Percentiles rank a stretch among this genome's conserved stretches.
phyloP scores from a whole-genome alignment of 2,888 invertebrate genomes.

The Rhagophthalmus giganteus region DNA sequence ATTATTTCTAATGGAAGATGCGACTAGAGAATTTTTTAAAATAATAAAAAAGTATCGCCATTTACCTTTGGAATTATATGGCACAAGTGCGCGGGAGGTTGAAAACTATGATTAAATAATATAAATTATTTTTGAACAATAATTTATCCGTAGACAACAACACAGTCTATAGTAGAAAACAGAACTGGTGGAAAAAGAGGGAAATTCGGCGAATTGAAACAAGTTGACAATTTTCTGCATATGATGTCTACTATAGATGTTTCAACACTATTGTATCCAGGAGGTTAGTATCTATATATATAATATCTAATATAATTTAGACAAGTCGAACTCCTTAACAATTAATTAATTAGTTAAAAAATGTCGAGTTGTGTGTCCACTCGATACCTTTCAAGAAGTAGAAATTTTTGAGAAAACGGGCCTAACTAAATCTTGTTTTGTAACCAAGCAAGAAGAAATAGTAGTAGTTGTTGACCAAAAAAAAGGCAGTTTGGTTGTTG shows the following conservation, averaged over 20 bases:
- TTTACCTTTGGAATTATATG: slow-evolving; percentile 47
- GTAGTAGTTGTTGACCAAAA: slow-evolving; percentile 14
- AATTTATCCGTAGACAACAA: neutral
- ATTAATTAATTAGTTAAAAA: slow-evolving; percentile 39
- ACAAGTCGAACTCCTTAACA: neutral
- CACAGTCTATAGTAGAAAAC: neutral
- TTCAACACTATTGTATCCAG: slow-evolving; percentile 49
- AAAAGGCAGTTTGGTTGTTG: neutral
- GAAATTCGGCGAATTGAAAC: too few relatives aligned
- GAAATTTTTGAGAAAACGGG: slow-evolving; percentile 46
- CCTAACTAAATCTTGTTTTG: slow-evolving; percentile 46
- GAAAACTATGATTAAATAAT: neutral
- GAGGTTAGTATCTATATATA: too few relatives aligned
- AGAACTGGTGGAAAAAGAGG: slow-evolving; percentile 1
- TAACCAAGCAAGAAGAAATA: slow-evolving; percentile 37
- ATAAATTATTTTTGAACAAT: neutral
- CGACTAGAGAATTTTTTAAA: slow-evolving; percentile 36
- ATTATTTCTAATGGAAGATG: slow-evolving; percentile 39
- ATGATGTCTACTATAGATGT: slow-evolving; percentile 50
- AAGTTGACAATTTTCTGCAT: slow-evolving; percentile 43
- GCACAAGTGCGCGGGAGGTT: slow-evolving; percentile 33
- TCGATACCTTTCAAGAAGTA: slow-evolving; percentile 44
- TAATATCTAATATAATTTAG: too few relatives aligned
- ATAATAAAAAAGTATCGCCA: slow-evolving; percentile 42
- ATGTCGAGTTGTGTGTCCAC: slow-evolving; percentile 44